Conservation (phyloP, 2,888 invertebrate genomes). For the Vanessa cardui region DNA sequence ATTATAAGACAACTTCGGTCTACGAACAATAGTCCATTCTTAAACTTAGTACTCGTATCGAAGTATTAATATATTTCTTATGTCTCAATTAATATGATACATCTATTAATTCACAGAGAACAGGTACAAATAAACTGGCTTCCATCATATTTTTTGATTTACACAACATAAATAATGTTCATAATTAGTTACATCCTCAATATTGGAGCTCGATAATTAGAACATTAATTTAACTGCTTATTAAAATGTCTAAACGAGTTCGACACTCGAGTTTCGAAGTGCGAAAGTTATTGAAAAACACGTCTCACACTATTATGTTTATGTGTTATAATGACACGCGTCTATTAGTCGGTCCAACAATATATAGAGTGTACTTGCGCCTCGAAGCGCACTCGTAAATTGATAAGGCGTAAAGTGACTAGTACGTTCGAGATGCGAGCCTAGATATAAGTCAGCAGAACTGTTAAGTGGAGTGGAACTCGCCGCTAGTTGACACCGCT, state of each 20-base stretch:
- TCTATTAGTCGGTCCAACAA: constrained; percentile 14
- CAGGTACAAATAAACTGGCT: neutral
- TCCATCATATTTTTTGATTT: neutral
- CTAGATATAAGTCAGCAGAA: constrained; percentile 25
- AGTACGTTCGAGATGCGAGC: constrained; percentile 26
- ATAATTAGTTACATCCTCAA: constrained; percentile 34
- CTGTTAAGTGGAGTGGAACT: constrained; percentile 25
- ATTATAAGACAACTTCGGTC: too few species aligned
- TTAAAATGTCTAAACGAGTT: constrained; percentile 29
- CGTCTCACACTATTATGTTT: constrained; percentile 21
- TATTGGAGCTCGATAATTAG: constrained; percentile 24
- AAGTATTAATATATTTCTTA: constrained; percentile 18
- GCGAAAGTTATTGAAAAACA: constrained; percentile 30
- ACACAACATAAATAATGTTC: constrained; percentile 25
- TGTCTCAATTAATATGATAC: constrained; percentile 17
- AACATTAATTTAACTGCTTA: constrained; percentile 32
- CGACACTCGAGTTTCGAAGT: constrained; percentile 28
- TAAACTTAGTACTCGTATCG: neutral
- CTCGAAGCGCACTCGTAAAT: constrained; percentile 20
- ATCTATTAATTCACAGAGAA: neutral
- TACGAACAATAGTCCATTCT: too few species aligned
- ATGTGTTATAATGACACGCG: constrained; percentile 25
- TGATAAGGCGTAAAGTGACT: constrained; percentile 28
- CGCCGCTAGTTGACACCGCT: constrained; percentile 18
- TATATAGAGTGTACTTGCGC: constrained; percentile 8